Percentiles rank a stretch among this genome's conserved stretches.
Evolutionary conservation across 1,140 invertebrate species (phyloP).

Genomic region (Rhyzopertha dominica): DNA sequence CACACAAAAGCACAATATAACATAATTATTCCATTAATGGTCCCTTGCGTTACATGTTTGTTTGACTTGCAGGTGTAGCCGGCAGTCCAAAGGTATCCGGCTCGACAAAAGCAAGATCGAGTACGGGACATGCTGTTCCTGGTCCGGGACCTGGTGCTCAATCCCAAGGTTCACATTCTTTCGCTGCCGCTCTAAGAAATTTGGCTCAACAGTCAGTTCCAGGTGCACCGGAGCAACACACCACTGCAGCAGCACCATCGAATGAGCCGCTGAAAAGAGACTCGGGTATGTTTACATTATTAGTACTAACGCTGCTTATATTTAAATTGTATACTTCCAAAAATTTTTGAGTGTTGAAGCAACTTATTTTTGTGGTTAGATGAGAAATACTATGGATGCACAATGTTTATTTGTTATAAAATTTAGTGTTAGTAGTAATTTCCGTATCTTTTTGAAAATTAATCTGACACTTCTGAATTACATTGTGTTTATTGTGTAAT

Average conservation of each 20-base stretch:
- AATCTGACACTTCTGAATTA: too few species aligned
- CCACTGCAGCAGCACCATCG: conserved; percentile 15
- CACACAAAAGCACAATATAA: too few species aligned
- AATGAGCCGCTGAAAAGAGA: conserved; percentile 22
- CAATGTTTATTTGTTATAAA: too few species aligned
- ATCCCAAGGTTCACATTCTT: conserved; percentile 46
- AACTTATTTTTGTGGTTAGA: too few species aligned
- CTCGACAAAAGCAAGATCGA: conserved; percentile 34
- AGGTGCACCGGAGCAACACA: conserved; percentile 36
- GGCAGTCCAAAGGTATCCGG: conserved; percentile 29
- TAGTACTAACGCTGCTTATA: conserved; percentile 5
- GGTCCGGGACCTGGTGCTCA: conserved; percentile 31
- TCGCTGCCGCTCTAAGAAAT: conserved; percentile 73
- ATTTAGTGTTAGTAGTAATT: too few species aligned
- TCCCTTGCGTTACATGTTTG: conserved; percentile 2
- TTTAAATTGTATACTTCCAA: too few species aligned
- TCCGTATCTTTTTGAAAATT: too few species aligned
- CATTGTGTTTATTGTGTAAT: too few species aligned
- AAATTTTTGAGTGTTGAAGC: too few species aligned
- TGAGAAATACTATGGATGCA: too few species aligned
- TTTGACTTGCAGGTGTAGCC: conserved; percentile 31
- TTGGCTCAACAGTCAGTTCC: conserved; percentile 74
- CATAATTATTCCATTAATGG: too few species aligned
- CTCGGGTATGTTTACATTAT: conserved; percentile 16
- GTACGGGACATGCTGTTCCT: conserved; percentile 31